Evolutionary conservation across 2,113 vertebrate genomes (phyloP).

Genomic region (Mobula birostris): DNA sequence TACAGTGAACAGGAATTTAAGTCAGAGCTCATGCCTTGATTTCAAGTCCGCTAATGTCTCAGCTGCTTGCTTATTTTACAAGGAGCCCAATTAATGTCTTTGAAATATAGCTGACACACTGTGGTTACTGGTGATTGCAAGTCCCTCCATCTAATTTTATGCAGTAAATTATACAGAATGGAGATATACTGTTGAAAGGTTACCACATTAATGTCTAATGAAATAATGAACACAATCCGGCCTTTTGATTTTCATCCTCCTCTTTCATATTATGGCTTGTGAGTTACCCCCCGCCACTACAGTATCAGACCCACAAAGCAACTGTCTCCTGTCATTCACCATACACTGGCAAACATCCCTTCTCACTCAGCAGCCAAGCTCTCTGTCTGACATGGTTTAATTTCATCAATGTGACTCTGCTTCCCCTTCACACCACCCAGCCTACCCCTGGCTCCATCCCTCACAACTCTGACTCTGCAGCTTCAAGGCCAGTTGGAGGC

Average conservation of each 20-base stretch:
- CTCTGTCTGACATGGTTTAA: not conserved
- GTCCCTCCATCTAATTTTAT: not conserved
- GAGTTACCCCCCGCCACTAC: not conserved
- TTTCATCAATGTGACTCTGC: not conserved
- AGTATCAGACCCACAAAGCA: not conserved
- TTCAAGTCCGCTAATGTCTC: not conserved
- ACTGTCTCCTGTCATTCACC: not conserved
- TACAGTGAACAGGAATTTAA: not conserved
- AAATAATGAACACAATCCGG: not conserved
- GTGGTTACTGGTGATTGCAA: not conserved
- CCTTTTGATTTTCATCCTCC: not conserved
- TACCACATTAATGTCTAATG: conserved; percentile 17
- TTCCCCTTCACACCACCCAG: too few species aligned
- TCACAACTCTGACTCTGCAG: not conserved
- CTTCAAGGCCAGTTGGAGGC: not conserved
- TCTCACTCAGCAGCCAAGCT: not conserved
- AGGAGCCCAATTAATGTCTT: not conserved
- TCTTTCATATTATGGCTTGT: not conserved
- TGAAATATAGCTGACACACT: not conserved
- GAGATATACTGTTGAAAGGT: conserved; percentile 4
- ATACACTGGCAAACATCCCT: not conserved
- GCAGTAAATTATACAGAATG: not conserved
- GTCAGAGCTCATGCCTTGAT: not conserved
- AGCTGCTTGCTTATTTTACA: not conserved
- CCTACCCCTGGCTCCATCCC: too few species aligned